These are phyloP conservation scores for Bothrops jararaca DNA, from an alignment of 2,113 vertebrate species.

Conservation along the genomic window DNA sequence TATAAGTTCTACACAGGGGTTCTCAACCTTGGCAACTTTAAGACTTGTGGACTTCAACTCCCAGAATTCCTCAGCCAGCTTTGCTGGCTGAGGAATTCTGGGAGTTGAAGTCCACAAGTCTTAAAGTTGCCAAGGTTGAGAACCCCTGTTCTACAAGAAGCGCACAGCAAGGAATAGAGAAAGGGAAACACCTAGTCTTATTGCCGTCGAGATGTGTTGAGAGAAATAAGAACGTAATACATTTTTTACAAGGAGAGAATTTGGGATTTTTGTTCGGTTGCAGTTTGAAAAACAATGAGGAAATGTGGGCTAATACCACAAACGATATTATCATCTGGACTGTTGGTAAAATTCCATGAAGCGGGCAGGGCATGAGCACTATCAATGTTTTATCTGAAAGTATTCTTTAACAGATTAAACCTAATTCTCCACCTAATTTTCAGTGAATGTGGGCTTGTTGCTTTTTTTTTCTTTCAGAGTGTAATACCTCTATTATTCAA, in stretches of 20 bases:
- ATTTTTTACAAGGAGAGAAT: background rate
- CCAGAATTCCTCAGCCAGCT: no score
- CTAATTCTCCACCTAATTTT: background rate
- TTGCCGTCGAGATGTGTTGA: background rate
- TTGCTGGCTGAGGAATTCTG: no score
- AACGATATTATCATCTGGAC: background rate
- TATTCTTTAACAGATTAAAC: background rate
- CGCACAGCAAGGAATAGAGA: background rate
- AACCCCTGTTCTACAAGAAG: background rate
- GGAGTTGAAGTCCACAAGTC: no score
- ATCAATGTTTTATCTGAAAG: background rate
- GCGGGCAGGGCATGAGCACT: background rate
- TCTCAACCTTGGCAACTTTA: no score
- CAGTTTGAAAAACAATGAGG: background rate
- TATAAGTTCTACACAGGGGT: background rate
- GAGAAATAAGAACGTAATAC: background rate
- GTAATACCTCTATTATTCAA: background rate
- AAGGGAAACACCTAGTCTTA: background rate
- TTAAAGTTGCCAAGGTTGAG: no score
- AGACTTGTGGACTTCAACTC: no score
- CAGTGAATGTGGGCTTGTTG: background rate
- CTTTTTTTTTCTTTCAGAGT: background rate
- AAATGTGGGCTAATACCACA: background rate
- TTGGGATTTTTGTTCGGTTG: background rate
- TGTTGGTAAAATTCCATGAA: background rate